These are phyloP conservation scores for Gymnarchus niloticus DNA, from an alignment of 2,113 vertebrate genomes.

Conservation along the genomic window DNA sequence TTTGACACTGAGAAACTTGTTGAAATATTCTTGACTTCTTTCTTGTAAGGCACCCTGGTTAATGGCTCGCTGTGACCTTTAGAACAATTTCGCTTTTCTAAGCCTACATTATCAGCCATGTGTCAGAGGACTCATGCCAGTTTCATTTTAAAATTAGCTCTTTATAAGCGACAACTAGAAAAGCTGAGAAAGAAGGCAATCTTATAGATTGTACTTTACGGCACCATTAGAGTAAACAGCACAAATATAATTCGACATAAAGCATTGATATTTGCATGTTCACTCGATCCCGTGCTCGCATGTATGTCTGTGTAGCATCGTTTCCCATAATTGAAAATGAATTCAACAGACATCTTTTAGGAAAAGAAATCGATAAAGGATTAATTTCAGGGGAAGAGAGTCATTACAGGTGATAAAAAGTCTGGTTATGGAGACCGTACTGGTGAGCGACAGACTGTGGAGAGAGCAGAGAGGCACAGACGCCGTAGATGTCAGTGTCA, in stretches of 20 bases:
- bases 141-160: constrained; percentile 4
- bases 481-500: constrained; percentile 19
- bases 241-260: not conserved
- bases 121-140: constrained; percentile 8
- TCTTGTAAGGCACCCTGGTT: constrained; percentile 51
- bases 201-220: not conserved
- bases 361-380: constrained; percentile 64
- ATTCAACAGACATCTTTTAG: constrained; percentile 57
- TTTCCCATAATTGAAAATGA: constrained; percentile 66
- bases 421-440: constrained; percentile 61
- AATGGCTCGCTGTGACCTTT: constrained; percentile 64
- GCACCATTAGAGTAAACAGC: not conserved
- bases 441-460: constrained; percentile 53
- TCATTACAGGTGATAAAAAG: constrained; percentile 72
- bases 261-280: not conserved
- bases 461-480: not conserved
- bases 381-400: constrained; percentile 66
- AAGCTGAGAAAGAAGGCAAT: not conserved
- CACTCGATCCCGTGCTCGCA: not conserved
- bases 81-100: constrained; percentile 47
- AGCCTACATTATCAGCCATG: constrained; percentile 33
- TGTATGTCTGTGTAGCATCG: not conserved
- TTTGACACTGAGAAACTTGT: constrained; percentile 50
- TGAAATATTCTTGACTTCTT: constrained; percentile 54
- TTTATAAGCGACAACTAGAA: not conserved